These are phyloP conservation scores for Dendrolimus punctatus DNA, from an alignment of 1,140 invertebrate genomes.

Conservation along the genomic window DNA sequence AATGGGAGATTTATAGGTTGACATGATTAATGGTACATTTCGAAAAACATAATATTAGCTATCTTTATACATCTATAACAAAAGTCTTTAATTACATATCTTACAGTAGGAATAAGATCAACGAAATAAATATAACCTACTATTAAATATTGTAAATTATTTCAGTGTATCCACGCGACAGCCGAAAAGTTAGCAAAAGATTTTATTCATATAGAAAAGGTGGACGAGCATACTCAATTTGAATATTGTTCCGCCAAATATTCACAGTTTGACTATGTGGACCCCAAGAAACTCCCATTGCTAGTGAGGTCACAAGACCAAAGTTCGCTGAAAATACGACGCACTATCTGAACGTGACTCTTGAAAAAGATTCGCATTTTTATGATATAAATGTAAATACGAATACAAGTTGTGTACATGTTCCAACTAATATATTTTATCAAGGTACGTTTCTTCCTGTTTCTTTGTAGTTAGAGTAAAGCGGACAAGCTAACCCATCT, in stretches of 20 bases:
- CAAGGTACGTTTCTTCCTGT: constrained; percentile 73
- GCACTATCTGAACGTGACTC: constrained; percentile 71
- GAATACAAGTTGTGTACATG: constrained; percentile 89
- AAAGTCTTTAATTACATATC: too few relatives aligned
- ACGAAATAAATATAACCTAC: constrained; percentile 4
- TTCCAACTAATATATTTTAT: constrained; percentile 95
- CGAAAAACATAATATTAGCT: too few relatives aligned
- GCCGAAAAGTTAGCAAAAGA: constrained; percentile 78
- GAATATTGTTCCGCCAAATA: constrained; percentile 83
- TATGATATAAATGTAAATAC: constrained; percentile 89
- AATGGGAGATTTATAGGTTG: too few relatives aligned
- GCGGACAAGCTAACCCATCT: too few relatives aligned
- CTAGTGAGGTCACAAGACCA: constrained; percentile 16
- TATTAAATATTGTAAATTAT: constrained; percentile 10
- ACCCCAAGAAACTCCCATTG: constrained; percentile 18
- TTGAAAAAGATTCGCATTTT: constrained; percentile 86
- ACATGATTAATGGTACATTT: too few relatives aligned
- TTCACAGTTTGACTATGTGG: constrained; percentile 65
- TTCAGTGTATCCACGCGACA: constrained; percentile 79
- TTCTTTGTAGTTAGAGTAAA: background rate
- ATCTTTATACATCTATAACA: too few relatives aligned
- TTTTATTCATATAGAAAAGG: constrained; percentile 64
- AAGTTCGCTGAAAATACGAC: constrained; percentile 52
- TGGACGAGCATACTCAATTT: constrained; percentile 40
- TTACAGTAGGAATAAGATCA: too few relatives aligned